Percentiles rank a stretch among this genome's conserved stretches.
phyloP scores from a whole-genome alignment of 2,113 vertebrate genomes.

The Nipponia nippon region DNA sequence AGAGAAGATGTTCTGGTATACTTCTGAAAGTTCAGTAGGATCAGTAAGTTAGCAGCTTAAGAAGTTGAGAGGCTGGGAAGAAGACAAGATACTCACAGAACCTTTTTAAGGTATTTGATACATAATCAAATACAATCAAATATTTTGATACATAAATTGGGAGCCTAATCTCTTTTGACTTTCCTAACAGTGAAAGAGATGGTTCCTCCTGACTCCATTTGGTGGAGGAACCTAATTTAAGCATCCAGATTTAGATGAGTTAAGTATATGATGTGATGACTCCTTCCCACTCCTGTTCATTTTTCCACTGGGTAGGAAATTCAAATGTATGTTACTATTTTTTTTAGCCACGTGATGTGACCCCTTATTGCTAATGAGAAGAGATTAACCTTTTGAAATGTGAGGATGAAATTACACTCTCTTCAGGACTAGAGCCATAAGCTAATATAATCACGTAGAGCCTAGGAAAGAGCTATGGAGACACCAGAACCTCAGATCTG shows the following conservation, averaged over 20 bases:
- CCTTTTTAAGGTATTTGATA: neutral
- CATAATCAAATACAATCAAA: neutral
- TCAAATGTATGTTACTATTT: neutral
- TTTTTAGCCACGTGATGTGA: neutral
- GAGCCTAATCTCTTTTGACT: neutral
- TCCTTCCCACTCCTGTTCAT: slow-evolving; percentile 22
- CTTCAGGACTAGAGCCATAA: neutral
- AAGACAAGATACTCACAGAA: neutral
- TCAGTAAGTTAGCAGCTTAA: neutral
- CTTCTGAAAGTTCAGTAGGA: neutral
- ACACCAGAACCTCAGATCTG: neutral
- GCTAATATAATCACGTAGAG: neutral
- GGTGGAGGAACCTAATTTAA: slow-evolving; percentile 7
- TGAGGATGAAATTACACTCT: slow-evolving; percentile 31
- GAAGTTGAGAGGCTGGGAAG: neutral
- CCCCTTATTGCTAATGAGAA: neutral
- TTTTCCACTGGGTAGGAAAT: slow-evolving; percentile 16
- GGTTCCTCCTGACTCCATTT: neutral
- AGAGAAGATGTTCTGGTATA: neutral
- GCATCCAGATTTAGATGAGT: slow-evolving; percentile 19
- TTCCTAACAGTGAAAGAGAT: neutral
- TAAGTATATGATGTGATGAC: neutral
- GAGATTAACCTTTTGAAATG: slow-evolving; percentile 13
- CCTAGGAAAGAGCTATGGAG: neutral
- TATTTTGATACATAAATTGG: neutral